Percentiles rank a stretch among this genome's conserved stretches.
These are phyloP conservation scores for Lates japonicus DNA, from an alignment of 2,797 vertebrate species.

Conservation along the genomic window DNA sequence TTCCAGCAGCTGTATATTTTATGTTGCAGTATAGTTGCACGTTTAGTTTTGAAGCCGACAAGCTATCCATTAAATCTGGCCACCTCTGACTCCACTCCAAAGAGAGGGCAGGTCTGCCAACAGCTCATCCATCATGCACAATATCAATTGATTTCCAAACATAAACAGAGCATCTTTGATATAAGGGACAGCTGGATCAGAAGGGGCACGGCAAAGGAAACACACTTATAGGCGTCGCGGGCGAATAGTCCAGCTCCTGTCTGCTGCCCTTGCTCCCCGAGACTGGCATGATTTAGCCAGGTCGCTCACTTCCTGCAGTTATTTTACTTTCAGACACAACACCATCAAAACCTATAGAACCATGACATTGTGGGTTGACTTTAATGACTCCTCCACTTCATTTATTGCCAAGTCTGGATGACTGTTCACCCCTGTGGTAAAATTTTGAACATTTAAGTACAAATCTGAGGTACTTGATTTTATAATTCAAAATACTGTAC, in stretches of 20 bases:
- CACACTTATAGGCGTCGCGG: slow-evolving; percentile 75
- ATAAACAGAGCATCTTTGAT: slow-evolving; percentile 88
- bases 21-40: slow-evolving; percentile 84
- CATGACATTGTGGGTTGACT: slow-evolving; percentile 77
- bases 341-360: slow-evolving; percentile 64
- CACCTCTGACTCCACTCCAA: slow-evolving; percentile 82
- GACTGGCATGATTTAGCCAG: slow-evolving; percentile 84
- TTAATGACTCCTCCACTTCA: slow-evolving; percentile 75
- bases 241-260: slow-evolving; percentile 86
- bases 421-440: slow-evolving; percentile 66
- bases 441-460: background rate
- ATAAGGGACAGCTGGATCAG: slow-evolving; percentile 83
- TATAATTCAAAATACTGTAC: too few relatives aligned
- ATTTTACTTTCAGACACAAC: slow-evolving; percentile 85
- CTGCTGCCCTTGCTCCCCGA: slow-evolving; percentile 71
- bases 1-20: slow-evolving; percentile 57
- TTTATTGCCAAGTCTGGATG: slow-evolving; percentile 47
- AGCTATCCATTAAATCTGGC: slow-evolving; percentile 88
- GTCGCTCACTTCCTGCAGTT: slow-evolving; percentile 85
- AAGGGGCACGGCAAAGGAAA: slow-evolving; percentile 78
- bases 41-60: slow-evolving; percentile 77
- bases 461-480: background rate
- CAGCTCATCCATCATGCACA: slow-evolving; percentile 87
- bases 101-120: slow-evolving; percentile 84
- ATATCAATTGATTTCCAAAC: slow-evolving; percentile 88